A percentile compares a stretch with the other conserved stretches of the same genome.
These are phyloP conservation scores for Spatulosminthurus flaviceps DNA, from an alignment of 2,888 invertebrate species.

Conservation along the genomic window DNA sequence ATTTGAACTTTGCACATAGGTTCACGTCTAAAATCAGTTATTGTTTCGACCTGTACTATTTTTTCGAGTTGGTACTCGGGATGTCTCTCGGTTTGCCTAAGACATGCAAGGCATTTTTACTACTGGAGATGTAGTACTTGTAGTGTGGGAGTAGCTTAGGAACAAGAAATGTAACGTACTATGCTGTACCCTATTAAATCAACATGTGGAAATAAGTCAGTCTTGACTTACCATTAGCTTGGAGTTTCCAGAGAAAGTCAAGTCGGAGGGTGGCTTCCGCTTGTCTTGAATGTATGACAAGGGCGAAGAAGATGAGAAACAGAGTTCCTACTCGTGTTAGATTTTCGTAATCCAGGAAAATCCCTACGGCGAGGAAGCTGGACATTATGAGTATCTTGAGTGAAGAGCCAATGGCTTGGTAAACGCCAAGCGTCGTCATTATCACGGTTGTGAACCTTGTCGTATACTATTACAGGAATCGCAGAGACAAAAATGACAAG, in stretches of 20 bases:
- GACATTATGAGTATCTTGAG: conserved; percentile 49
- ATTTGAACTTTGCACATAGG: too few species aligned
- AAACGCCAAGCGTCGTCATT: conserved; percentile 54
- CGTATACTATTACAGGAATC: conserved; percentile 40
- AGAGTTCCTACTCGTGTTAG: conserved; percentile 42
- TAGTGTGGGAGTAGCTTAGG: too few species aligned
- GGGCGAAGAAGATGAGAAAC: conserved; percentile 79
- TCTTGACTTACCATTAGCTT: conserved; percentile 78
- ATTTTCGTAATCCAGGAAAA: conserved; percentile 46
- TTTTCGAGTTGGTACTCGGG: too few species aligned
- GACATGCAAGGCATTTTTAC: too few species aligned
- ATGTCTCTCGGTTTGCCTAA: too few species aligned
- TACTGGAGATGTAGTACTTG: too few species aligned
- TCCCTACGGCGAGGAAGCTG: conserved; percentile 41
- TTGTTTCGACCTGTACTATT: too few species aligned
- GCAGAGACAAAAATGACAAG: conserved; percentile 8
- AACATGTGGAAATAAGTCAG: conserved; percentile 15
- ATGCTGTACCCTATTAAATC: not conserved
- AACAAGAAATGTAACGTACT: too few species aligned
- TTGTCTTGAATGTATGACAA: conserved; percentile 91
- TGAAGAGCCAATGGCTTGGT: conserved; percentile 53
- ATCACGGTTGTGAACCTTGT: conserved; percentile 50
- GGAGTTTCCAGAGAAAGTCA: conserved; percentile 97
- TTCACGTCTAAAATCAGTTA: too few species aligned
- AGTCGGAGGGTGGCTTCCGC: conserved; percentile 93